phyloP scores from a whole-genome alignment of 1,140 invertebrate genomes.

The Hestina assimilis region DNA sequence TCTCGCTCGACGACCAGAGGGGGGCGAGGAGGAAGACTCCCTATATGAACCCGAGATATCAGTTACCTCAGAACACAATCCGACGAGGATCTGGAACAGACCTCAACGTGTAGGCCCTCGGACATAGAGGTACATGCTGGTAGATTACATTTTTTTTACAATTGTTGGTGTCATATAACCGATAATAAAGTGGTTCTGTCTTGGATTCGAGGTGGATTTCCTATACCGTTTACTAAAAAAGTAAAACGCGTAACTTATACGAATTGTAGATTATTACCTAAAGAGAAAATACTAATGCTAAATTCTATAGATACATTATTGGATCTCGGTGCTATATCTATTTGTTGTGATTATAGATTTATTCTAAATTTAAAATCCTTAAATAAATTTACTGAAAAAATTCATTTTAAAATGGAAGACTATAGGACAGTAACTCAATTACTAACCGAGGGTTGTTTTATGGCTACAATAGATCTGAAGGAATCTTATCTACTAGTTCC shows the following conservation, averaged over 20 bases:
- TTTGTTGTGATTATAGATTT: slow-evolving; percentile 20
- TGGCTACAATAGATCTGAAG: slow-evolving; percentile 27
- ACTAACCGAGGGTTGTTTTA: neutral
- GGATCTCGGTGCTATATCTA: slow-evolving; percentile 10
- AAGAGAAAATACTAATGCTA: neutral
- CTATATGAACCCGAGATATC: neutral
- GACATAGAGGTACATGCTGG: slow-evolving; percentile 10
- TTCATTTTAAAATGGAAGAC: slow-evolving; percentile 39
- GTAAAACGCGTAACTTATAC: neutral
- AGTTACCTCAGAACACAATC: neutral
- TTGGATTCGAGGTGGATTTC: neutral
- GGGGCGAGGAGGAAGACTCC: neutral
- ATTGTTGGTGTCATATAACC: slow-evolving; percentile 4
- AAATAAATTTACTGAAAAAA: slow-evolving; percentile 25
- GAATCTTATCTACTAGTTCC: slow-evolving; percentile 27
- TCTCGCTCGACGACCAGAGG: slow-evolving; percentile 1
- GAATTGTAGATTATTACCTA: neutral
- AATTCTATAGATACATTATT: neutral
- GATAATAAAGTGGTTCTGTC: neutral
- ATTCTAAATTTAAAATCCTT: slow-evolving; percentile 33
- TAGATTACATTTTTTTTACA: slow-evolving; percentile 4
- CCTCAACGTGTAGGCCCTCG: slow-evolving; percentile 7
- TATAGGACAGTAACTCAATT: slow-evolving; percentile 28
- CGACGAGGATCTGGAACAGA: neutral
- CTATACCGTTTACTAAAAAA: neutral